Evolutionary conservation across 2,113 vertebrate genomes (phyloP).

Genomic region (Ellobius talpinus): DNA sequence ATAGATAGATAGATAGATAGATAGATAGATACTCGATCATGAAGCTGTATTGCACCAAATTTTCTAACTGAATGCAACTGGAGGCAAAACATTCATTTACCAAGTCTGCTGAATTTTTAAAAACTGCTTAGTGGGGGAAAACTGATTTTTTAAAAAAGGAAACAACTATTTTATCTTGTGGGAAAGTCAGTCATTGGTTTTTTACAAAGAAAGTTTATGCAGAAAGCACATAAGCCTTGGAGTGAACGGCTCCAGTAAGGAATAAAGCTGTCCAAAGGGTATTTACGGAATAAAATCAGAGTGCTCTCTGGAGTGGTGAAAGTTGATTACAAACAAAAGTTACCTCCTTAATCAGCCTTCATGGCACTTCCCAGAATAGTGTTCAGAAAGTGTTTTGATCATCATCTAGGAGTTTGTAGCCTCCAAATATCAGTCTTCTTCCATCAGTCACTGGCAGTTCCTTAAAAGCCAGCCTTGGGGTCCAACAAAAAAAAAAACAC

Average conservation of each 20-base stretch:
- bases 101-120: not conserved
- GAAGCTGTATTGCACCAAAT: not conserved
- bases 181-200: not conserved
- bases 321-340: not conserved
- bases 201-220: not conserved
- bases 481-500: not conserved
- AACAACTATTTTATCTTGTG: not conserved
- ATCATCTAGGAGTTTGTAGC: not conserved
- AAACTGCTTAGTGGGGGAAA: not conserved
- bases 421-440: too few species aligned
- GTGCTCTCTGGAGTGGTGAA: not conserved
- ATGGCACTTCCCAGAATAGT: not conserved
- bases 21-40: not conserved
- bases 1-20: not conserved
- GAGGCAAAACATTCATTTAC: not conserved
- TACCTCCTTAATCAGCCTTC: not conserved
- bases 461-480: not conserved
- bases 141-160: not conserved
- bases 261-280: not conserved
- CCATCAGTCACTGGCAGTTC: not conserved
- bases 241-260: not conserved
- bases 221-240: not conserved
- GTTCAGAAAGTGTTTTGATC: not conserved
- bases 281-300: not conserved
- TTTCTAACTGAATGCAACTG: not conserved